Evolutionary conservation across 1,140 invertebrate genomes (phyloP).

Genomic region (Lysiphlebus fabarum): DNA sequence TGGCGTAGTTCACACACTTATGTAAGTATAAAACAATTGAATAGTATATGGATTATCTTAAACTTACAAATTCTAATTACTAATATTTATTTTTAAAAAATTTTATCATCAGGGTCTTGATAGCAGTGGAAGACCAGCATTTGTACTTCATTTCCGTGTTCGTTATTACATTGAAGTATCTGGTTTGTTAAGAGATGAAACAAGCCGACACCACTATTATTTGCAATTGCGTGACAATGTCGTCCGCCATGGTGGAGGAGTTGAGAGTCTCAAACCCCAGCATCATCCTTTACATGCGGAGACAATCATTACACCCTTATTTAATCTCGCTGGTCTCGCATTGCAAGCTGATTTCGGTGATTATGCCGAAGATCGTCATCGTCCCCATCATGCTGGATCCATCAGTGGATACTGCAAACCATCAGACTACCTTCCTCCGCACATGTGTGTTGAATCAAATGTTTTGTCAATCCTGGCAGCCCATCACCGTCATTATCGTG

Average conservation of each 20-base stretch:
- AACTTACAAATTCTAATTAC: too few relatives aligned
- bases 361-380: conserved; percentile 58
- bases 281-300: conserved; percentile 66
- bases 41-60: too few relatives aligned
- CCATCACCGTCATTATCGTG: conserved; percentile 71
- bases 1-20: conserved; percentile 90
- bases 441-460: conserved; percentile 57
- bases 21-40: conserved; percentile 73
- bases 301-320: conserved; percentile 54
- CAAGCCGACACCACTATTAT: conserved; percentile 89
- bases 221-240: conserved; percentile 90
- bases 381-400: conserved; percentile 58
- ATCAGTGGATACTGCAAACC: conserved; percentile 72
- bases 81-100: neutral
- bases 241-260: conserved; percentile 63
- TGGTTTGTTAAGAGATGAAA: conserved; percentile 80
- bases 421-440: conserved; percentile 67
- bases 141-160: conserved; percentile 88
- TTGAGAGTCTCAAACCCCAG: conserved; percentile 52
- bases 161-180: conserved; percentile 93
- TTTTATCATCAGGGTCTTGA: conserved; percentile 72
- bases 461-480: conserved; percentile 61
- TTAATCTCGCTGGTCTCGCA: conserved; percentile 79
- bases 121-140: conserved; percentile 80
- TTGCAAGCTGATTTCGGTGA: conserved; percentile 90